Evolutionary conservation across 2,113 vertebrate genomes (phyloP).

Genomic region (Regulus satrapa): DNA sequence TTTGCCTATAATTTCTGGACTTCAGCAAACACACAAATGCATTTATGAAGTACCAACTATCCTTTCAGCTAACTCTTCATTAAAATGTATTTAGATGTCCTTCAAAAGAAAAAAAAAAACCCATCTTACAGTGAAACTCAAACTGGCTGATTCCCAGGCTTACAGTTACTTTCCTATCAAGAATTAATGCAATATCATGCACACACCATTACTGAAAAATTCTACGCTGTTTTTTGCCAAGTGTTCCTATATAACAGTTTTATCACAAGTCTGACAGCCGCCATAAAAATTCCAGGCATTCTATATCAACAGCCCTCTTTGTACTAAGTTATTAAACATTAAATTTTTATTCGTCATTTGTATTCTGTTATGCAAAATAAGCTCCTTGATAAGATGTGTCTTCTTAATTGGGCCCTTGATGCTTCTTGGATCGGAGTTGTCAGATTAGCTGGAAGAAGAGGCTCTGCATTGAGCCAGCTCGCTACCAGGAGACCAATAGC

Average conservation of each 20-base stretch:
- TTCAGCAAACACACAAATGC: background rate
- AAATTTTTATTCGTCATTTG: slow-evolving; percentile 92
- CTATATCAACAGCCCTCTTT: slow-evolving; percentile 88
- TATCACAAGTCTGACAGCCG: slow-evolving; percentile 87
- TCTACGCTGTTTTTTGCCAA: slow-evolving; percentile 86
- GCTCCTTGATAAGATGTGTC: slow-evolving; percentile 92
- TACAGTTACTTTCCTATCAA: slow-evolving; percentile 82
- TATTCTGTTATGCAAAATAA: slow-evolving; percentile 95
- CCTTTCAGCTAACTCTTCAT: slow-evolving; percentile 55
- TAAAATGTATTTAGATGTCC: slow-evolving; percentile 64
- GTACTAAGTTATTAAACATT: slow-evolving; percentile 94
- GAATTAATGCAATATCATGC: slow-evolving; percentile 86
- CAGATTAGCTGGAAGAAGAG: slow-evolving; percentile 85
- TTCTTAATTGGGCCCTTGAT: slow-evolving; percentile 94
- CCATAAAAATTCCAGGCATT: slow-evolving; percentile 88
- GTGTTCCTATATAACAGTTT: slow-evolving; percentile 89
- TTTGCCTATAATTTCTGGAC: slow-evolving; percentile 23
- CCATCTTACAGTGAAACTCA: slow-evolving; percentile 67
- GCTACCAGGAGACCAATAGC: slow-evolving; percentile 85
- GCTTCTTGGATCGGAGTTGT: slow-evolving; percentile 88
- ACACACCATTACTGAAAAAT: slow-evolving; percentile 84
- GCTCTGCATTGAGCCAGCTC: slow-evolving; percentile 79
- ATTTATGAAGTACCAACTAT: slow-evolving; percentile 9
- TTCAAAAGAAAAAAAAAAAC: slow-evolving; percentile 11
- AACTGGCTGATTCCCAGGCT: slow-evolving; percentile 79